phyloP scores from a whole-genome alignment of 1,140 invertebrate species.

The Sarcophaga bullata region DNA sequence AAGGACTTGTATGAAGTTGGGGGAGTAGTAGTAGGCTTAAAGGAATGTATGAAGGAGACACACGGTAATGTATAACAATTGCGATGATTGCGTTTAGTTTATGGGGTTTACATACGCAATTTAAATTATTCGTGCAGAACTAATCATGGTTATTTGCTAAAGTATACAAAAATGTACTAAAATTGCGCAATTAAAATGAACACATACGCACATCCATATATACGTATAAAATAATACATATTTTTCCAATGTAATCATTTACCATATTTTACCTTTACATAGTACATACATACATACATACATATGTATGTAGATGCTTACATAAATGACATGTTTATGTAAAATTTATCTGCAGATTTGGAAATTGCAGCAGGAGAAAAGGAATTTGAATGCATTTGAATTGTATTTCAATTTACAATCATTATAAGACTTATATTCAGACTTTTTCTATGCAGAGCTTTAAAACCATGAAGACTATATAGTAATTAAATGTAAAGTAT shows the following conservation, averaged over 20 bases:
- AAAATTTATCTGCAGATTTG: too few relatives aligned
- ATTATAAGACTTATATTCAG: neutral
- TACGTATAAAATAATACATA: neutral
- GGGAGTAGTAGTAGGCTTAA: neutral
- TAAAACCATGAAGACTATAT: neutral
- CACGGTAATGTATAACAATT: neutral
- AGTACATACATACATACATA: neutral
- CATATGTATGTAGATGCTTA: neutral
- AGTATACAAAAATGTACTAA: conserved; percentile 17
- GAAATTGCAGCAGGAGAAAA: too few relatives aligned
- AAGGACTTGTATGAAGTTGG: neutral
- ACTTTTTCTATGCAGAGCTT: neutral
- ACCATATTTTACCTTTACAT: neutral
- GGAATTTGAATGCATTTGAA: neutral
- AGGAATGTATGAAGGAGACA: neutral
- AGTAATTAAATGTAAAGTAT: neutral
- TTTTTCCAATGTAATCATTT: neutral
- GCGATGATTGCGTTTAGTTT: neutral
- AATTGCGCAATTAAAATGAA: conserved; percentile 31
- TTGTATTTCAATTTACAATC: conserved; percentile 29
- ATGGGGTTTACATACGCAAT: conserved; percentile 2
- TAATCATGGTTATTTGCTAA: conserved; percentile 35
- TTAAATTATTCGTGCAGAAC: conserved; percentile 38
- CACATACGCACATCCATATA: neutral
- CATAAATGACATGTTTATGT: neutral